These are phyloP conservation scores for Ceyx melanurus DNA, from an alignment of 2,113 vertebrate genomes.

Conservation along the genomic window DNA sequence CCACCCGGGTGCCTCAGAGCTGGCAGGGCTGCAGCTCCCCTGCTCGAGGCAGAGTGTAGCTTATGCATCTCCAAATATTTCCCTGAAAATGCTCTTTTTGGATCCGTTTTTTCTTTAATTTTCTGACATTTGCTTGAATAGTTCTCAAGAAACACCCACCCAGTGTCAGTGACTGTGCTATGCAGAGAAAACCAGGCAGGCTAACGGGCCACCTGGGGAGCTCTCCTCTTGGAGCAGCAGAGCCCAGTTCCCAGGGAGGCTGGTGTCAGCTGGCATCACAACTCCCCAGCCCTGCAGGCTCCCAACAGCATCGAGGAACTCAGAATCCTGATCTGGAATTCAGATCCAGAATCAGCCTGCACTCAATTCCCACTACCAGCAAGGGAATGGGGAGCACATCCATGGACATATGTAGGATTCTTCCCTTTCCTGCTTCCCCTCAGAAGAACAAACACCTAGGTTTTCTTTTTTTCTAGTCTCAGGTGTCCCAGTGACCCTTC, in stretches of 20 bases:
- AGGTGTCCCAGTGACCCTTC: neutral
- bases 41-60: conserved; percentile 4
- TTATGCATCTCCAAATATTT: conserved; percentile 35
- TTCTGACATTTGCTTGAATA: conserved; percentile 17
- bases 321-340: neutral
- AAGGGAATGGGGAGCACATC: neutral
- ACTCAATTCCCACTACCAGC: neutral
- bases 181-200: neutral
- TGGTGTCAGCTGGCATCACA: neutral
- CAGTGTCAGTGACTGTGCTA: neutral
- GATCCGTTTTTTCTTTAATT: neutral
- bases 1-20: neutral
- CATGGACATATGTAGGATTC: neutral
- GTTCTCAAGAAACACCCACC: conserved; percentile 27
- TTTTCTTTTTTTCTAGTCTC: neutral
- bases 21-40: neutral
- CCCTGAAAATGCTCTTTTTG: conserved; percentile 17
- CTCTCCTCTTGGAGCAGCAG: neutral
- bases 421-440: neutral
- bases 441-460: neutral
- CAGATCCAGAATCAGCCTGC: neutral
- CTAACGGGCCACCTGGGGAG: neutral
- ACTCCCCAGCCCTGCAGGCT: neutral
- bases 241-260: neutral
- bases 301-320: fast-evolving